Percentiles rank a stretch among this genome's conserved stretches.
phyloP scores from a whole-genome alignment of 1,140 invertebrate genomes.

The Ostrea denselamellosa region DNA sequence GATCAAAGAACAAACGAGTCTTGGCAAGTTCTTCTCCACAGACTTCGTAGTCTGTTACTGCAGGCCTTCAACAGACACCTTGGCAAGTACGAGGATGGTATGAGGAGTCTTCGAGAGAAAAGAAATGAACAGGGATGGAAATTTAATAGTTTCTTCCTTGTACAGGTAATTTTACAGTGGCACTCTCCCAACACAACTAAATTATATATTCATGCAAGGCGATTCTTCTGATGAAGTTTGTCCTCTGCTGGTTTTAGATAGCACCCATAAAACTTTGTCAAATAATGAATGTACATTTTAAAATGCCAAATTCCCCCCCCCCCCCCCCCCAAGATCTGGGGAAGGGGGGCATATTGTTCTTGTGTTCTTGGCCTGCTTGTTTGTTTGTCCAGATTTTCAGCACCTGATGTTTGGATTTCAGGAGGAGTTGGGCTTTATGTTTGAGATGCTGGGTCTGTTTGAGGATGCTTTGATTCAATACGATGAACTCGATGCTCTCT shows the following conservation, averaged over 20 bases:
- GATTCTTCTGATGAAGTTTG: too few species aligned
- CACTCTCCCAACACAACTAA: too few species aligned
- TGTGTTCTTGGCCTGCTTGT: too few species aligned
- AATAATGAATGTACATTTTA: too few species aligned
- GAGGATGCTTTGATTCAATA: slow-evolving; percentile 98
- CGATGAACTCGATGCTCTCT: slow-evolving; percentile 97
- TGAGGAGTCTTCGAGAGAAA: slow-evolving; percentile 92
- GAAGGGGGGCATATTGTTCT: too few species aligned
- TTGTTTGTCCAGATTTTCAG: too few species aligned
- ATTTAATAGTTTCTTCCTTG: slow-evolving; percentile 95
- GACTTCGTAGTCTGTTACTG: slow-evolving; percentile 90
- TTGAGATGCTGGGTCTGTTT: slow-evolving; percentile 94
- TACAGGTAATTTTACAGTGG: slow-evolving; percentile 84
- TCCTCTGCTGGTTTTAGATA: too few species aligned
- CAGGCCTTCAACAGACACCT: slow-evolving; percentile 89
- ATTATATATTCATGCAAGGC: too few species aligned
- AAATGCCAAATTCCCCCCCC: too few species aligned
- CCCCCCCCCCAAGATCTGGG: too few species aligned
- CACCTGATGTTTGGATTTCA: slow-evolving; percentile 77
- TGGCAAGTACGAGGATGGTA: slow-evolving; percentile 91
- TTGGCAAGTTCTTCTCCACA: slow-evolving; percentile 90
- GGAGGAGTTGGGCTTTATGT: slow-evolving; percentile 96
- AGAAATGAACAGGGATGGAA: slow-evolving; percentile 95
- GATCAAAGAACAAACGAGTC: slow-evolving; percentile 93
- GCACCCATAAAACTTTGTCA: too few species aligned